Conservation (phyloP, 92 coral and sea anemone genomes). For the Pocillopora meandrina region DNA sequence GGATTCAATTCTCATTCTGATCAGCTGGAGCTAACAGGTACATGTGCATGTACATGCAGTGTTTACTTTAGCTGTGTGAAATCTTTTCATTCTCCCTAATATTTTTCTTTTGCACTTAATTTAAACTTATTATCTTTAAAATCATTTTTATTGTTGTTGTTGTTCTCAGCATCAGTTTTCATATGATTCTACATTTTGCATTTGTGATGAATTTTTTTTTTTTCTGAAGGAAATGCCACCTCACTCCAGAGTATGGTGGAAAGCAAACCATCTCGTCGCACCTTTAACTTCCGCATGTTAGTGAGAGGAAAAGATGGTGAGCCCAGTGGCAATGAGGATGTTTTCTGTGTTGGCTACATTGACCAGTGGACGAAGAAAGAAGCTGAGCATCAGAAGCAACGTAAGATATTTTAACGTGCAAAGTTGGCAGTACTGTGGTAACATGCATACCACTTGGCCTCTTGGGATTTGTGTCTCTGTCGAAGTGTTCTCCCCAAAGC, state of each 20-base stretch:
- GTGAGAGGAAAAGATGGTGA: conserved; percentile 45
- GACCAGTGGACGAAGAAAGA: conserved; percentile 48
- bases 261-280: conserved; percentile 27
- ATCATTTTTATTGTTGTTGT: too few species aligned
- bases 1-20: background rate
- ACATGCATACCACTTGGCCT: too few species aligned
- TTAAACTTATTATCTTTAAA: too few species aligned
- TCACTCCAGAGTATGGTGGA: background rate
- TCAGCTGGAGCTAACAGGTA: conserved; percentile 8
- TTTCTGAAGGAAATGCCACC: conserved; percentile 12
- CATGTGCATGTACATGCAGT: background rate
- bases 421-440: too few species aligned
- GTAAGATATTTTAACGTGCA: background rate
- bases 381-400: conserved; percentile 9
- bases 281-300: conserved; percentile 53
- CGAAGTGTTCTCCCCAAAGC: too few species aligned
- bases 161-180: too few species aligned
- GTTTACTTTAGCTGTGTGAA: background rate
- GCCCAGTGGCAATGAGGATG: conserved; percentile 27
- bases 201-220: background rate
- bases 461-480: too few species aligned
- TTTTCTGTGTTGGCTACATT: conserved; percentile 64
- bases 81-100: background rate
- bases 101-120: too few species aligned
- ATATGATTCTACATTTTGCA: too few species aligned